A percentile compares a stretch with the other conserved stretches of the same genome.
These are phyloP conservation scores for Philopedon plagiatum DNA, from an alignment of 2,888 invertebrate genomes.

Conservation along the genomic window DNA sequence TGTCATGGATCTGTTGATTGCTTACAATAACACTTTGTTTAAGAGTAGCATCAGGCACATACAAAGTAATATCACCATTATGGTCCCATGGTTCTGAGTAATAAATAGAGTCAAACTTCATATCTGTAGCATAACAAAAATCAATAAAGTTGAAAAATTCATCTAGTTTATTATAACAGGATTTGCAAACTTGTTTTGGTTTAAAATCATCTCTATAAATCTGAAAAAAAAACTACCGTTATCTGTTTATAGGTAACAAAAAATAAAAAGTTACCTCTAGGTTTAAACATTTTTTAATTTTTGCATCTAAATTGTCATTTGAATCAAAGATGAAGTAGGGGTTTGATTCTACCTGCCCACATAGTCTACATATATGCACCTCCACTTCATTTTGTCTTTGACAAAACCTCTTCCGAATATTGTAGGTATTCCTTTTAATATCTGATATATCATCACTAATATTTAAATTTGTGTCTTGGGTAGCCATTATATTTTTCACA, in stretches of 20 bases:
- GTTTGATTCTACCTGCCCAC: slow-evolving; percentile 62
- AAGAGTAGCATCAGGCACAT: neutral
- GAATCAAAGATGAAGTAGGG: slow-evolving; percentile 64
- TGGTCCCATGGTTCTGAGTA: slow-evolving; percentile 27
- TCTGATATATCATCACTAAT: too few species aligned
- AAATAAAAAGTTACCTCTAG: slow-evolving; percentile 60
- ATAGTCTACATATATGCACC: slow-evolving; percentile 63
- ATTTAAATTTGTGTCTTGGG: too few species aligned
- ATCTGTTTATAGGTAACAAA: slow-evolving; percentile 7
- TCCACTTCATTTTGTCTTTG: slow-evolving; percentile 63
- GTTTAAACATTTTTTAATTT: slow-evolving; percentile 66
- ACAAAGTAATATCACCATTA: slow-evolving; percentile 9
- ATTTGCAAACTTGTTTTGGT: slow-evolving; percentile 66
- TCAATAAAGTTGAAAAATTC: slow-evolving; percentile 64
- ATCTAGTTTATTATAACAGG: slow-evolving; percentile 65
- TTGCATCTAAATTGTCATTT: slow-evolving; percentile 60
- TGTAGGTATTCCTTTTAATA: too few species aligned
- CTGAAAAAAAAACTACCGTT: slow-evolving; percentile 56
- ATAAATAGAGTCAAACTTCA: slow-evolving; percentile 63
- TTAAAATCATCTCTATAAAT: slow-evolving; percentile 64
- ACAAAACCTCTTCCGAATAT: too few species aligned
- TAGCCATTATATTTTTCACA: too few species aligned
- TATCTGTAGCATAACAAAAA: slow-evolving; percentile 62
- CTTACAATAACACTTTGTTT: slow-evolving; percentile 56
- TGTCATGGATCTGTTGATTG: slow-evolving; percentile 48